These are phyloP conservation scores for Vanessa atalanta DNA, from an alignment of 1,140 invertebrate genomes.

Conservation along the genomic window DNA sequence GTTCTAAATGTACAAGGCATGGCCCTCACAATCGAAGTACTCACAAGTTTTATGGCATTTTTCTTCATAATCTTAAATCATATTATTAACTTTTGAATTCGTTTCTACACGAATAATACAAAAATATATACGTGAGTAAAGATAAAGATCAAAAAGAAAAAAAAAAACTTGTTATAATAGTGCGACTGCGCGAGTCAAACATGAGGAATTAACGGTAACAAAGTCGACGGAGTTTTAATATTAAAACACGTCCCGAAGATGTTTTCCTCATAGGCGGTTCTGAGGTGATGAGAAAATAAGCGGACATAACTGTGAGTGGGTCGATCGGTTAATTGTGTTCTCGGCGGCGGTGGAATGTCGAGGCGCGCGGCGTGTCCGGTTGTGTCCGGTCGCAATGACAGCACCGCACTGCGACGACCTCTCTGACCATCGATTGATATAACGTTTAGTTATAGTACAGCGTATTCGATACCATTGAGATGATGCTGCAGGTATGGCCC, in stretches of 20 bases:
- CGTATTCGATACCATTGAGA: no score
- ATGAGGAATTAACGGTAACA: background rate
- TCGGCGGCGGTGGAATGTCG: conserved; percentile 14
- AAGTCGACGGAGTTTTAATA: background rate
- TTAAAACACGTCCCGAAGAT: background rate
- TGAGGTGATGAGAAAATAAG: conserved; percentile 8
- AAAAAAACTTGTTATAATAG: background rate
- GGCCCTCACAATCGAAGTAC: background rate
- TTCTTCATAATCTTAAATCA: background rate
- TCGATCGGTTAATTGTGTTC: conserved; percentile 22
- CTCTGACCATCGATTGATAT: no score
- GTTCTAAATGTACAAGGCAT: background rate
- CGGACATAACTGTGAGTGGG: conserved; percentile 5
- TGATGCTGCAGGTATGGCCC: no score
- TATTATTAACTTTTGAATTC: background rate
- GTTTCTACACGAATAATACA: background rate
- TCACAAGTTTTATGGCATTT: background rate
- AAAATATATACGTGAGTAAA: no score
- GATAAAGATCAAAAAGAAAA: background rate
- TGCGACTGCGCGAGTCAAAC: background rate
- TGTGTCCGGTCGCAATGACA: background rate
- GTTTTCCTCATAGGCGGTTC: conserved; percentile 9
- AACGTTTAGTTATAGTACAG: no score
- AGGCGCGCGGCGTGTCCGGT: conserved; percentile 13
- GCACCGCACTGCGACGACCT: background rate